Evolutionary conservation across 2,888 invertebrate genomes (phyloP).

Genomic region (Sarcophaga caerulescens): DNA sequence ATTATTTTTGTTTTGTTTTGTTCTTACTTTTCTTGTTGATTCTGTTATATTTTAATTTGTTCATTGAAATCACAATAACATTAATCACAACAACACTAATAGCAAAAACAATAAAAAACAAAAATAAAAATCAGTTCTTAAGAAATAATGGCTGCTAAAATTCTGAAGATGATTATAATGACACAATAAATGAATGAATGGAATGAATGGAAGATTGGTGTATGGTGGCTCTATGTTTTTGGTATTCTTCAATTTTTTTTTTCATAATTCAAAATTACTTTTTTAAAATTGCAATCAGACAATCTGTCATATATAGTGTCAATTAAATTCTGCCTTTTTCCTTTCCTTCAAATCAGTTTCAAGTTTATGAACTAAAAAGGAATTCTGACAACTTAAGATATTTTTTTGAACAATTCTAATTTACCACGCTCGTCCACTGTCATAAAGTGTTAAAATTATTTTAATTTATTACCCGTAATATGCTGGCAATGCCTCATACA

Average conservation of each 20-base stretch:
- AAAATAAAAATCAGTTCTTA: neutral
- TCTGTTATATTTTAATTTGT: conserved; percentile 28
- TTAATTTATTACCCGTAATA: no score
- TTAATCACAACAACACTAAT: no score
- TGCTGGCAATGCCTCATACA: neutral
- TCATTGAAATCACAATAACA: conserved; percentile 20
- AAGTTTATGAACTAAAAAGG: neutral
- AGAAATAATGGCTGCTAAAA: neutral
- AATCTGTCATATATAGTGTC: no score
- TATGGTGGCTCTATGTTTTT: neutral
- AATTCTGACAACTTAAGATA: neutral
- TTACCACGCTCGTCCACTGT: no score
- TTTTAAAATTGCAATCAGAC: neutral
- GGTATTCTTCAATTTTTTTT: neutral
- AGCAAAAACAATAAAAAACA: neutral
- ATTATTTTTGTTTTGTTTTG: neutral
- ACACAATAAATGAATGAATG: neutral
- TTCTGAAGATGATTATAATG: conserved; percentile 12
- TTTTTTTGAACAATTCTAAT: no score
- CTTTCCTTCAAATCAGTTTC: neutral
- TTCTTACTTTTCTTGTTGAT: conserved; percentile 17
- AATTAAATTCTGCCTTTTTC: no score
- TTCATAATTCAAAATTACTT: neutral
- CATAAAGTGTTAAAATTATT: no score
- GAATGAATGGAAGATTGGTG: no score